Evolutionary conservation across 1,140 invertebrate species (phyloP), one percentile per base, ranked within the genome.

Genomic region (Heliconius melpomene): DNA sequence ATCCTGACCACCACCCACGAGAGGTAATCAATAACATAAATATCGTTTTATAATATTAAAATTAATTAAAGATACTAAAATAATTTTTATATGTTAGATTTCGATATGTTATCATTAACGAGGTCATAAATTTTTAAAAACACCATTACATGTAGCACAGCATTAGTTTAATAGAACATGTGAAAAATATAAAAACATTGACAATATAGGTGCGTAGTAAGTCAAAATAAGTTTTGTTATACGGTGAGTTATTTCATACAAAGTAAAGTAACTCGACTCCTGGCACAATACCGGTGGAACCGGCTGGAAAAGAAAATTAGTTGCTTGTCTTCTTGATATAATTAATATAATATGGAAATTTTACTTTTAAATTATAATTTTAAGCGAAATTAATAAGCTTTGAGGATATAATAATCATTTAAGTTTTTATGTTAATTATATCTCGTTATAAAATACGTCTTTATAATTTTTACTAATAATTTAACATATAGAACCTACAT

Each of bases 231-330:
- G 75, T 29, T 60, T 23, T 13, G 46, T 76, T 77, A 66, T 60
- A 46, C 50, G 66, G 52, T 66, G 72, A 71, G 75, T 80, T 73
- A 74, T 40, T 80, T 72, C 78, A 52, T 72, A 72, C 54, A 72
- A 66, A 50, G 70, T 76, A 75, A 80, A 75, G 79, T 80, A 82
- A 83, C 78, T 72, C 50, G 77, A 82, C 76, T 50, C 76, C 57
- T 16, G 60, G 76, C 78, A 82, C 83, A 79, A 82, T 80, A 82
- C 83, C 83, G 80, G 83, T 82, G 72, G 80, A 84, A 84, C 83
- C 83, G 83, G 83, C 79, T 79, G 79, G 46, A 77, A 81, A 82
- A 82, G 79, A 83, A 84, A 84, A 84, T 77, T 83, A 78, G 54
- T 38, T 72, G 71, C 79, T 40, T 52, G 54, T 52, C 66, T 38